Conservation (phyloP, 2,797 vertebrate genomes). For the Falco rusticolus region DNA sequence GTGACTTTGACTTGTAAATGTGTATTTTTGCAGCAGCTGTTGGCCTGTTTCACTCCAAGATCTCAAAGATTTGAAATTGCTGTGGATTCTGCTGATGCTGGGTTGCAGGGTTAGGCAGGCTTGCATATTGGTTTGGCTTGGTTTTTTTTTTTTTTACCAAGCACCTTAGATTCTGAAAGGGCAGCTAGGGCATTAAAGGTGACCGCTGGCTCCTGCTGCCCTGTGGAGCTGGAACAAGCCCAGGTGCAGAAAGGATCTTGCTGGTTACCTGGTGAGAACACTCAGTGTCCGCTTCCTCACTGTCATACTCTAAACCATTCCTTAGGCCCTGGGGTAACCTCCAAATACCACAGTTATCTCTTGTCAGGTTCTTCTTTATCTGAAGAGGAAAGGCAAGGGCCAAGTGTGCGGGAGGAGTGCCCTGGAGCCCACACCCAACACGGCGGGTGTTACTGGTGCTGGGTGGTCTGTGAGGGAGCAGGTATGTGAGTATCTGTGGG, state of each 20-base stretch:
- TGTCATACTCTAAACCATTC: background rate
- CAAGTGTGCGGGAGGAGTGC: background rate
- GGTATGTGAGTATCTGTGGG: background rate
- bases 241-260: background rate
- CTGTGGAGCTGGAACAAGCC: background rate
- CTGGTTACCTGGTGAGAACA: background rate
- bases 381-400: background rate
- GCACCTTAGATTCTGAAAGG: background rate
- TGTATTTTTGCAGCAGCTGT: background rate
- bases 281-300: background rate
- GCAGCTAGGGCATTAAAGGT: background rate
- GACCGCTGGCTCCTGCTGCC: background rate
- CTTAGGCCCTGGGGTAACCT: background rate
- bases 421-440: background rate
- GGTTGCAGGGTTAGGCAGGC: background rate
- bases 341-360: background rate
- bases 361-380: background rate
- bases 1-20: background rate
- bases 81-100: background rate
- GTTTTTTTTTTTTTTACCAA: background rate
- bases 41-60: background rate
- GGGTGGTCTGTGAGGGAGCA: conserved; percentile 26
- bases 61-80: background rate
- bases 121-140: background rate
- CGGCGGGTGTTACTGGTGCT: background rate